Conservation (phyloP, 2,888 invertebrate species). For the Gymnoscelis rufifasciata region DNA sequence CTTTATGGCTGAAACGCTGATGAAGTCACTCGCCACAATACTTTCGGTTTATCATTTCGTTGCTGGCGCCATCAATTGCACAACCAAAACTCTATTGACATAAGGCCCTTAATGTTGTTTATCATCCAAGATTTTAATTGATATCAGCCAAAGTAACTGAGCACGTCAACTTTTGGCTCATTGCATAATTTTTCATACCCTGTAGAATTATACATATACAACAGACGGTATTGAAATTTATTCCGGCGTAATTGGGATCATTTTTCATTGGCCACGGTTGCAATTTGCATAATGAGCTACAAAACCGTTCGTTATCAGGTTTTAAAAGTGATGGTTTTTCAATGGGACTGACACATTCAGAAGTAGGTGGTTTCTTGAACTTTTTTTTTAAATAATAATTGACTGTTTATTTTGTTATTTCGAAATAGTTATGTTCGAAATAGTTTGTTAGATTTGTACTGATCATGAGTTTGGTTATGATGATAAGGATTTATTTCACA, state of each 20-base stretch:
- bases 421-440: too few species aligned
- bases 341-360: constrained; percentile 15
- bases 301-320: constrained; percentile 40
- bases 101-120: background rate
- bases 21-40: too few species aligned
- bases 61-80: background rate
- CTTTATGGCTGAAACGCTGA: too few species aligned
- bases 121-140: too few species aligned
- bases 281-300: constrained; percentile 53
- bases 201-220: constrained; percentile 7
- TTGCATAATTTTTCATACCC: constrained; percentile 24
- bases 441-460: too few species aligned
- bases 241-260: constrained; percentile 32
- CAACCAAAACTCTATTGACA: background rate
- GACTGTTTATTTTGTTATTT: too few species aligned
- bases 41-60: too few species aligned
- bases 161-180: constrained; percentile 15
- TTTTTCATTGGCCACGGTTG: constrained; percentile 38
- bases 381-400: background rate
- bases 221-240: constrained; percentile 41
- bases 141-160: background rate
- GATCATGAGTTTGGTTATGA: too few species aligned
- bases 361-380: too few species aligned
- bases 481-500: too few species aligned
- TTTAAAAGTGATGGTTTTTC: constrained; percentile 21